phyloP scores from a whole-genome alignment of 2,113 vertebrate species.

The Chlorocebus sabaeus region DNA sequence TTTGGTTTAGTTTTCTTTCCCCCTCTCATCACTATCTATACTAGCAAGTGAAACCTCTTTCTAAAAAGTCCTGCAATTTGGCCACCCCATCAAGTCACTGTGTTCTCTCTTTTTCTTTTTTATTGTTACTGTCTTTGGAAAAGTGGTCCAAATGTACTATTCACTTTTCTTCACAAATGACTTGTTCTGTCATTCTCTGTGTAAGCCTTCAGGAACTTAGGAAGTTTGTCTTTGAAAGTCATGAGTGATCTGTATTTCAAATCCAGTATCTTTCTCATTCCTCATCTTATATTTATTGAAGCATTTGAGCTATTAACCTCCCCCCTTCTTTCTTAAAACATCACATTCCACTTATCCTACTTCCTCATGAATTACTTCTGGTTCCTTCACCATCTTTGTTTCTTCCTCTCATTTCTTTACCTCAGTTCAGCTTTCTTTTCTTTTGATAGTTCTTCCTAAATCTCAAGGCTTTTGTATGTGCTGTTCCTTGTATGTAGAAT shows the following conservation, averaged over 20 bases:
- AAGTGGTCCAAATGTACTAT: neutral
- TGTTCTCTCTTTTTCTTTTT: neutral
- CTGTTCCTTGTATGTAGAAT: neutral
- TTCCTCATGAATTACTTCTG: neutral
- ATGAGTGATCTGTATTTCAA: neutral
- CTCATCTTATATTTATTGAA: neutral
- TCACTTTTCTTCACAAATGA: neutral
- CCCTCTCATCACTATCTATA: neutral
- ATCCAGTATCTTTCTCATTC: neutral
- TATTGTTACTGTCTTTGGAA: neutral
- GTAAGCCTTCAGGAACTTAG: neutral
- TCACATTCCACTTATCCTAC: neutral
- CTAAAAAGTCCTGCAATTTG: neutral
- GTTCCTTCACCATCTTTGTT: neutral
- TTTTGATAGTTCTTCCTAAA: neutral
- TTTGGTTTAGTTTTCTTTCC: neutral
- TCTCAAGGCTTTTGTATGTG: neutral
- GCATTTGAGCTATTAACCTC: neutral
- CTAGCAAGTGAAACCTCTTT: neutral
- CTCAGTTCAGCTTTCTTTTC: neutral
- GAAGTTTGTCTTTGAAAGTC: slow-evolving; percentile 2
- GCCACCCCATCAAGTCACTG: neutral
- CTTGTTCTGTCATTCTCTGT: neutral
- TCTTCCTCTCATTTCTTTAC: neutral
- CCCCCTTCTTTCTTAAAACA: neutral